phyloP scores from a whole-genome alignment of 2,113 vertebrate genomes.

The Thinocorus orbignyianus region DNA sequence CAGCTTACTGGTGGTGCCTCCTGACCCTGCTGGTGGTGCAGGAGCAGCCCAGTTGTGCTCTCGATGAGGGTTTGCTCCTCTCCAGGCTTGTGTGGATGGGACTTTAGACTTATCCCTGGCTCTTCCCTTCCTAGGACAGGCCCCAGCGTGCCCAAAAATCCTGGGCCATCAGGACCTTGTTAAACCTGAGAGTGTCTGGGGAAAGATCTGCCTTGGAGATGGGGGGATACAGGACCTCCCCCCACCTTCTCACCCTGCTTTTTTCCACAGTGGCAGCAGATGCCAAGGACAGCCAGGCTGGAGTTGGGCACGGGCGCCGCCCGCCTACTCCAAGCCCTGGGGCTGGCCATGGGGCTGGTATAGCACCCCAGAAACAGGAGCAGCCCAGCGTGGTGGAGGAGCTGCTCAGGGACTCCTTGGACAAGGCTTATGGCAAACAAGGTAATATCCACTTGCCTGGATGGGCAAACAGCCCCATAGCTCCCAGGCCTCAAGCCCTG shows the following conservation, averaged over 20 bases:
- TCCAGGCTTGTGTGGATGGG: background rate
- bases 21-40: background rate
- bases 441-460: slow-evolving; percentile 62
- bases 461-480: accelerated
- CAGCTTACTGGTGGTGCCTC: background rate
- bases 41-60: background rate
- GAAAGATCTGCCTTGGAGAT: background rate
- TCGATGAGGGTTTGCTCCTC: background rate
- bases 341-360: background rate
- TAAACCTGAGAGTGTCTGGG: background rate
- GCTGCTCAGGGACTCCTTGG: slow-evolving; percentile 81
- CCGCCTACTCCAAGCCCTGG: background rate
- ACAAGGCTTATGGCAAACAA: slow-evolving; percentile 88
- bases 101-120: background rate
- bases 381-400: slow-evolving; percentile 77
- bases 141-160: background rate
- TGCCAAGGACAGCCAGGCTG: slow-evolving; percentile 59
- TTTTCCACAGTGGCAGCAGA: background rate
- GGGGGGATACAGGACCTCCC: background rate
- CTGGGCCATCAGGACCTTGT: background rate
- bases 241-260: background rate
- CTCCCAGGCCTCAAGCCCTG: background rate
- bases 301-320: slow-evolving; percentile 27
- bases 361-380: slow-evolving; percentile 48
- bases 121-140: no score